phyloP scores from a whole-genome alignment of 2,888 invertebrate genomes.

The Heliconius ismenius region DNA sequence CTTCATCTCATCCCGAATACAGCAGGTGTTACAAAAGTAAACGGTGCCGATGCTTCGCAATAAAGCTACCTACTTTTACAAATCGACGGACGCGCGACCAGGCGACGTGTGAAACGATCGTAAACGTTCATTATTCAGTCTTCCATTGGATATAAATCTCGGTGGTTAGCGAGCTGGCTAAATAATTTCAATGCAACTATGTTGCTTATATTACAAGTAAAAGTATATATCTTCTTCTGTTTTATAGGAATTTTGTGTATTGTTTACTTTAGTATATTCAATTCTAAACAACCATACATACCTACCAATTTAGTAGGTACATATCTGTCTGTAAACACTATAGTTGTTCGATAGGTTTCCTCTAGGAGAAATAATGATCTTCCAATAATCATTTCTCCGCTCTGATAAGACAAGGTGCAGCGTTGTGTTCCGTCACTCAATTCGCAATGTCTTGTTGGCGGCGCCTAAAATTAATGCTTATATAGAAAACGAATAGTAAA shows the following conservation, averaged over 20 bases:
- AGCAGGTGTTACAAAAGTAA: slow-evolving; percentile 13
- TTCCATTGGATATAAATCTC: slow-evolving; percentile 33
- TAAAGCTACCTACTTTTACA: slow-evolving; percentile 23
- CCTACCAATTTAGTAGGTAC: too few relatives aligned
- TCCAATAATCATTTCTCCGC: too few relatives aligned
- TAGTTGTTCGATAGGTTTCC: neutral
- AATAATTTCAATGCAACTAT: slow-evolving; percentile 39
- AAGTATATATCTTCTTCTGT: neutral
- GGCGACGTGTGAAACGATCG: slow-evolving; percentile 10
- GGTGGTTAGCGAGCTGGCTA: slow-evolving; percentile 30
- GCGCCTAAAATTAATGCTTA: neutral
- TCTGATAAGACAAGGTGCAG: too few relatives aligned
- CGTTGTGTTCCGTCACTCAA: too few relatives aligned
- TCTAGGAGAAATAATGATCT: too few relatives aligned
- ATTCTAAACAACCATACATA: too few relatives aligned
- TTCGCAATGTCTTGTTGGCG: too few relatives aligned
- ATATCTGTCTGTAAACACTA: neutral
- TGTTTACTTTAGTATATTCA: too few relatives aligned
- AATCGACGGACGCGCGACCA: neutral
- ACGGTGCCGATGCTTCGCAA: slow-evolving; percentile 2
- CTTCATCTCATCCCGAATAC: neutral
- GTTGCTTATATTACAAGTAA: neutral
- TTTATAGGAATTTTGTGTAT: neutral
- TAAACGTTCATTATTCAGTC: slow-evolving; percentile 32
- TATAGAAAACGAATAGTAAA: neutral